Base-by-base conservation (phyloP, 2,888 invertebrate species). In the Ditylenchus weischeri region DNA sequence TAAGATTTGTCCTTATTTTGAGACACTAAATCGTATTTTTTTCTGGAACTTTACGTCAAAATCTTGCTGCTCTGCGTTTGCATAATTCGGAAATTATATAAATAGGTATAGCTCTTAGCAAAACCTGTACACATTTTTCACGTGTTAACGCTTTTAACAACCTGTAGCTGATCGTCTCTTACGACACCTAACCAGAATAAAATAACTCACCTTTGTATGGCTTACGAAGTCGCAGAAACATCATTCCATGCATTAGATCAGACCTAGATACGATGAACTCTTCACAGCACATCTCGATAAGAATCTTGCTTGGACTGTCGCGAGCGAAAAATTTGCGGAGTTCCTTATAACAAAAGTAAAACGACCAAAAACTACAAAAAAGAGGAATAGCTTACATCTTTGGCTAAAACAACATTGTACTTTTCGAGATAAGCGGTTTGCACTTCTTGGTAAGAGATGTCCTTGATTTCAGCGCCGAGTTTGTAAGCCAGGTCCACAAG, bases 221-320 rank as follows among this genome's bases (percentile, higher is more conserved):
- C n/a, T 7, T 38, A 6, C 35, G 21, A 35, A 59, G 38, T 21
- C 35, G 13, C 29, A 59, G 35, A 29, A 35, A 21, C 13, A 59
- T 59, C 36, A 59, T 35, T 5, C 59, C 59, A 59, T 36, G 11
- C 59, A 59, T 59, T 10, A 35, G 19, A 59, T 35, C 36, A 59
- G 21, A 21, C 23, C 35, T 59, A 4, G 19, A 35, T 15, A 59
- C 19, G 3, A 29, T 35, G 35, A 59, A 59, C 35, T 59, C 59
- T 23, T 59, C 59, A 59, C 35, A 19, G 15, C 21, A 38, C 19
- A 59, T 13, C 59, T 21, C 35, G 11, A 59, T 36, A 10, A 59
- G 43, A 43, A 59, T 59, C 36, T 59, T 23, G 29, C 29, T 19
- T 19, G 43, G 35, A 21, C 23, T 36, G 15, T 21, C 43, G 2